Percentiles rank a stretch among this genome's conserved stretches.
phyloP scores from a whole-genome alignment of 2,113 vertebrate genomes.

The Setophaga petechia region DNA sequence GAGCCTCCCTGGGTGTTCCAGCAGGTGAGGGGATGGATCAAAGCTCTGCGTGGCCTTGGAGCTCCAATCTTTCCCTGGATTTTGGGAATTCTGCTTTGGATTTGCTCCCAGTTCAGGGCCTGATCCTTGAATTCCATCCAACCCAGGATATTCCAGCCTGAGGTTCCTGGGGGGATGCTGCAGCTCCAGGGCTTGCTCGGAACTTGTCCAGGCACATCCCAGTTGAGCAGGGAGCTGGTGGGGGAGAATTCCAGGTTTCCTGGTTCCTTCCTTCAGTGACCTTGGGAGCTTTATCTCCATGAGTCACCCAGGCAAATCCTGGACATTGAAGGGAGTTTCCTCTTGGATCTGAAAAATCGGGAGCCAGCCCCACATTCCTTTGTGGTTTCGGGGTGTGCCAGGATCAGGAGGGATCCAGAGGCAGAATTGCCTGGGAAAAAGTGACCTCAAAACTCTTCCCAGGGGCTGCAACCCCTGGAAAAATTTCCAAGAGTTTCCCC shows the following conservation, averaged over 20 bases:
- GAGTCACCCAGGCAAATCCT: not conserved
- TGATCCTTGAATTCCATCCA: not conserved
- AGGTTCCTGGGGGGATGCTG: not conserved
- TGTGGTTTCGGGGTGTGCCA: not conserved
- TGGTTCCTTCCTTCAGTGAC: not conserved
- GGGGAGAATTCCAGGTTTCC: not conserved
- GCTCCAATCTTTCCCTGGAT: not conserved
- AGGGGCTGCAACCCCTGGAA: not conserved
- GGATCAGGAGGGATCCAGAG: not conserved
- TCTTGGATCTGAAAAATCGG: not conserved
- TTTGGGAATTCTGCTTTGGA: not conserved
- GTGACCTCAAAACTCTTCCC: not conserved
- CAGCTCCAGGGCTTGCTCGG: not conserved
- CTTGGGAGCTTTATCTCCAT: not conserved
- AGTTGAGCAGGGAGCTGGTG: accelerated
- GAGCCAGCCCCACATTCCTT: not conserved
- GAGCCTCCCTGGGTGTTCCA: not conserved
- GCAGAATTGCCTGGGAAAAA: not conserved
- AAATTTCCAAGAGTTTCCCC: not conserved
- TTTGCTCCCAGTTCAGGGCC: accelerated
- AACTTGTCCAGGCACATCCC: not conserved
- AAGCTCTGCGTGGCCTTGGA: not conserved
- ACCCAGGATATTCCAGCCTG: accelerated
- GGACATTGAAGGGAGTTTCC: not conserved
- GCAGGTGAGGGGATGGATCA: not conserved